phyloP scores from a whole-genome alignment of 2,113 vertebrate genomes.

The Bos javanicus region DNA sequence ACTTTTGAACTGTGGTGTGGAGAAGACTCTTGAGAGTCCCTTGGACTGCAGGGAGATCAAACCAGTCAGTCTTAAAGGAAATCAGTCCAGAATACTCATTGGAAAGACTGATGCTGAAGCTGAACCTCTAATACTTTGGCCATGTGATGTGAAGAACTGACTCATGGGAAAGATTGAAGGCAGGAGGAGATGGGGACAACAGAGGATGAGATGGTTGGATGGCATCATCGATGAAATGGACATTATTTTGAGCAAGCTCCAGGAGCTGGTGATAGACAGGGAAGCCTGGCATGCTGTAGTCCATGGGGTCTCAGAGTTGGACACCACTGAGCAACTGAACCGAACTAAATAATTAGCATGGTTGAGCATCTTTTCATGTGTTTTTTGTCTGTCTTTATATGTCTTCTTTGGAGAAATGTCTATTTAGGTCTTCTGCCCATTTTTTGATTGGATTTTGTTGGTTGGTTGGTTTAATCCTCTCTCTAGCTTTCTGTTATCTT shows the following conservation, averaged over 20 bases:
- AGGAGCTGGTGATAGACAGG: not conserved
- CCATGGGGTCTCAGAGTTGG: not conserved
- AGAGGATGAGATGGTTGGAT: not conserved
- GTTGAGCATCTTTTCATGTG: not conserved
- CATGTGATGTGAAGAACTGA: not conserved
- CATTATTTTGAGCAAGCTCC: not conserved
- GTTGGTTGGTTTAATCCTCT: not conserved
- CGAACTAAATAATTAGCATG: not conserved
- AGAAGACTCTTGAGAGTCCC: not conserved
- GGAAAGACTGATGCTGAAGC: not conserved
- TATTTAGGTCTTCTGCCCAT: not conserved
- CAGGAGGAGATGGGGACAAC: not conserved
- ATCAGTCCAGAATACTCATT: not conserved
- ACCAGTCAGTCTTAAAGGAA: not conserved
- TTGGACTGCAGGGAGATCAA: not conserved
- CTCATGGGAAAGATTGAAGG: not conserved
- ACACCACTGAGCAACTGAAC: not conserved
- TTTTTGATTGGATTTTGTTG: not conserved
- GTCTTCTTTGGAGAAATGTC: not conserved
- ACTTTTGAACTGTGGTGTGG: not conserved
- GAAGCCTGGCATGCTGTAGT: not conserved
- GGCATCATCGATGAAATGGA: not conserved
- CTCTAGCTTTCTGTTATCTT: not conserved
- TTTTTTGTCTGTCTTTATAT: not conserved
- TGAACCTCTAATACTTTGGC: not conserved